Evolutionary conservation across 2,113 vertebrate species (phyloP).

Genomic region (Trogon surrucura): DNA sequence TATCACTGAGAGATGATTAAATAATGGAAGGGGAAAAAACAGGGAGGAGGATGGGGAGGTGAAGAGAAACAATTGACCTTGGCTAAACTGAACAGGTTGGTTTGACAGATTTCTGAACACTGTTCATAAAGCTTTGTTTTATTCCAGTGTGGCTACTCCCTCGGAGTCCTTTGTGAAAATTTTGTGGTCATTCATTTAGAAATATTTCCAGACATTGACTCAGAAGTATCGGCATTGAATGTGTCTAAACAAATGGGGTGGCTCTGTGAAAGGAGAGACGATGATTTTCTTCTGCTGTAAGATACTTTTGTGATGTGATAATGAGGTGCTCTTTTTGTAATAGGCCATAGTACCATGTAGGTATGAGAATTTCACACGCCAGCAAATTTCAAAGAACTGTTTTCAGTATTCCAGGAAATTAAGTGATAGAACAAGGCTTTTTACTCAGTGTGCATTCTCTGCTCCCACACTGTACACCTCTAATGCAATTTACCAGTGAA

Average conservation of each 20-base stretch:
- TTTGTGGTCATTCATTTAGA: not conserved
- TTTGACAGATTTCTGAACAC: not conserved
- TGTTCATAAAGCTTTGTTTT: not conserved
- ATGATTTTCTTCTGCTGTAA: not conserved
- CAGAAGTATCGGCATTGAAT: not conserved
- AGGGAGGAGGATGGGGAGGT: fast-evolving
- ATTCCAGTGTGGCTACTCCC: not conserved
- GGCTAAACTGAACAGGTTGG: not conserved
- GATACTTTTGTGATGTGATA: conserved; percentile 25
- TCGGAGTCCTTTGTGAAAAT: not conserved
- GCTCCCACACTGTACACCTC: conserved; percentile 40
- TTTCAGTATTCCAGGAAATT: conserved; percentile 54
- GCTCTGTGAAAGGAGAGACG: not conserved
- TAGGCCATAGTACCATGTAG: not conserved
- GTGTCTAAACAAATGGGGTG: conserved; percentile 8
- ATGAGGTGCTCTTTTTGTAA: conserved; percentile 28
- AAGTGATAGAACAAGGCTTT: conserved; percentile 47
- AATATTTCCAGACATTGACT: conserved; percentile 39
- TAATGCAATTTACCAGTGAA: conserved; percentile 67
- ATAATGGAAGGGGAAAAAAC: not conserved
- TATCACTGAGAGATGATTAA: not conserved
- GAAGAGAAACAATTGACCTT: not conserved
- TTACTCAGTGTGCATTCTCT: conserved; percentile 50
- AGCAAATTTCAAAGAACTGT: conserved; percentile 33
- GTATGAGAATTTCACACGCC: conserved; percentile 44